Percentiles rank a stretch among this genome's conserved stretches.
Evolutionary conservation across 1,140 invertebrate species (phyloP).

Genomic region (Drosophila malerkotliana): DNA sequence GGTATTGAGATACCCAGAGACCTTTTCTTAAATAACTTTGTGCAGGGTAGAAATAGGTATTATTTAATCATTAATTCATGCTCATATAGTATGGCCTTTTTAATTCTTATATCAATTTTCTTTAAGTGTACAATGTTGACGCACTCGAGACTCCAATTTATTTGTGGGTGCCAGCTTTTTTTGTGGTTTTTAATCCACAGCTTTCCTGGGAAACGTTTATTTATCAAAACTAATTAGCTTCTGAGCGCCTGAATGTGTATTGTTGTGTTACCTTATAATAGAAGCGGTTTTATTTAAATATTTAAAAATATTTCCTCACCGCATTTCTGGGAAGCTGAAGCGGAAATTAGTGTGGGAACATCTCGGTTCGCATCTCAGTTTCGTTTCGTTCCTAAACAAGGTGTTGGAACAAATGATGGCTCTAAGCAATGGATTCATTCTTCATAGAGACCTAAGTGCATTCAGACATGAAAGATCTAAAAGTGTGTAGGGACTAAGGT

Average conservation of each 20-base stretch:
- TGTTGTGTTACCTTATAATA: constrained; percentile 45
- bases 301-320: constrained; percentile 50
- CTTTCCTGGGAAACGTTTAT: constrained; percentile 47
- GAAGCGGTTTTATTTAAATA: constrained; percentile 71
- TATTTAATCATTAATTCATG: too few species aligned
- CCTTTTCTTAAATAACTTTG: too few species aligned
- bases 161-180: constrained; percentile 36
- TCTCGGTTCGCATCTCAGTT: constrained; percentile 29
- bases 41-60: too few species aligned
- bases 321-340: constrained; percentile 52
- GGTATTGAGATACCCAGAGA: too few species aligned
- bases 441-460: constrained; percentile 23
- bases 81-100: too few species aligned
- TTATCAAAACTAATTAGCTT: constrained; percentile 66
- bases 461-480: constrained; percentile 52
- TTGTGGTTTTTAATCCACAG: constrained; percentile 21
- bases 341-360: constrained; percentile 74
- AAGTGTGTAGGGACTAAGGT: constrained; percentile 6
- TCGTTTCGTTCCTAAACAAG: constrained; percentile 35
- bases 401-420: constrained; percentile 62
- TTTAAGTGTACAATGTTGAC: constrained; percentile 18
- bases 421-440: constrained; percentile 26
- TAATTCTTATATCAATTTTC: constrained; percentile 5
- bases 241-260: constrained; percentile 33
- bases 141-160: constrained; percentile 4